phyloP scores from a whole-genome alignment of 2,113 vertebrate species.

The Nannospalax galili region DNA sequence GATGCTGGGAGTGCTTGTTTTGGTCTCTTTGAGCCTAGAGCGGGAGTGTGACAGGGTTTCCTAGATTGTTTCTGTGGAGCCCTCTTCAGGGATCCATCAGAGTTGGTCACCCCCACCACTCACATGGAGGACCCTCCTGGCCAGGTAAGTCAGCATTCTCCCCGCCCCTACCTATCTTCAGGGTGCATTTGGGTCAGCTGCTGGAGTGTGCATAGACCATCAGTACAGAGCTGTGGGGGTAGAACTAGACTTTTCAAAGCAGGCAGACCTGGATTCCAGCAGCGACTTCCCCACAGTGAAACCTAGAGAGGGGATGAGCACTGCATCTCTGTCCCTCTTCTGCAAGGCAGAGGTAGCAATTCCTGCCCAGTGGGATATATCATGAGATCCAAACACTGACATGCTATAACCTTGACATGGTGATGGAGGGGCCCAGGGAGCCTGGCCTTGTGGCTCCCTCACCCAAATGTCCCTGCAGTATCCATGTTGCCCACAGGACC shows the following conservation, averaged over 20 bases:
- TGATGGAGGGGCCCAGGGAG: neutral
- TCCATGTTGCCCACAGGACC: accelerated
- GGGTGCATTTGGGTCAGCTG: neutral
- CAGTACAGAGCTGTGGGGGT: accelerated
- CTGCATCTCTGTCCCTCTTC: accelerated
- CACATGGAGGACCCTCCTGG: neutral
- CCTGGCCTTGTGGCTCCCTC: neutral
- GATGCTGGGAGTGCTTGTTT: too few relatives aligned
- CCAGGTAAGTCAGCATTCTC: neutral
- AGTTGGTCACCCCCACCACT: accelerated
- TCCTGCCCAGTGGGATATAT: neutral
- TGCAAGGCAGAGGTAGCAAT: accelerated
- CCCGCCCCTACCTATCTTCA: neutral
- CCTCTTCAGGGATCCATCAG: neutral
- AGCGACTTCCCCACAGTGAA: neutral
- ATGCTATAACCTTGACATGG: accelerated
- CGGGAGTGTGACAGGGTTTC: neutral
- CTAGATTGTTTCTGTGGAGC: neutral
- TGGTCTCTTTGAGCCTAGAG: too few relatives aligned
- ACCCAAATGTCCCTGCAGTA: neutral
- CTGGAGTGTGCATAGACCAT: accelerated
- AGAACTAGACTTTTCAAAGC: neutral
- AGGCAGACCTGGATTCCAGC: neutral
- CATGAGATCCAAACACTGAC: accelerated
- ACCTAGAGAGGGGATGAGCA: neutral